Evolutionary conservation across 30 jellyfish, hydroid and myxozoan genomes (phyloP), one percentile per base, ranked within the genome.

Genomic region (Turritopsis rubra): DNA sequence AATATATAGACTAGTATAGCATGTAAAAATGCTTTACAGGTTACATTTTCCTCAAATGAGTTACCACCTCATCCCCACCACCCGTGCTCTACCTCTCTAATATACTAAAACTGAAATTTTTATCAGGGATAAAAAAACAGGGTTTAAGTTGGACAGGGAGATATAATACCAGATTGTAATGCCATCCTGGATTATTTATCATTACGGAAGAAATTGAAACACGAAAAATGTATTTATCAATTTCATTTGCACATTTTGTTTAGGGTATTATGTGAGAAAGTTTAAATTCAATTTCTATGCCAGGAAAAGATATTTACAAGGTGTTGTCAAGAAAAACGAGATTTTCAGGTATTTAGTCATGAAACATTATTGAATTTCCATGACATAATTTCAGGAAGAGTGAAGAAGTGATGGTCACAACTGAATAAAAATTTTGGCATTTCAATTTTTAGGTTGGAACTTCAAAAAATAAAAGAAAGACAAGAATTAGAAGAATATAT

Each of bases 261-360:
- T 19, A 89, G 96, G 97, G 22, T 91, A 28, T 83, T 91, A 82
- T 82, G 88, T 84, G 28, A 73, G 97, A 79, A 84, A 86, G 72
- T 87, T 83, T 65, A 87, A 82, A 20, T 91, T 91, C 77, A 79
- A 91, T 79, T 91, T 86, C 73, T 91, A 86, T 84, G 96, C 97
- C 16, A 66, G 97, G 31, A 91, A 83, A 87, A 88, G 70, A 54
- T 91, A 91, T 72, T 80, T 91, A 0, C 66, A 82, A 28, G 96
- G 96, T 3, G 71, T 91, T 65, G 87, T 81, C 23, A 82, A 65
- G 25, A 91, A 89, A 81, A 91, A 86, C 70, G 96, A 83, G 52
- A 53, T 80, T 21, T 88, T 91, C 83, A 87, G 97, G 97, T 91
- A 91, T n/a, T 75, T 21, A 0, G 0, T 8, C 21, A 21, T 24